Percentiles rank a stretch among this genome's conserved stretches.
These are phyloP conservation scores for Malacoraja senta DNA, from an alignment of 2,797 vertebrate species.

Conservation along the genomic window DNA sequence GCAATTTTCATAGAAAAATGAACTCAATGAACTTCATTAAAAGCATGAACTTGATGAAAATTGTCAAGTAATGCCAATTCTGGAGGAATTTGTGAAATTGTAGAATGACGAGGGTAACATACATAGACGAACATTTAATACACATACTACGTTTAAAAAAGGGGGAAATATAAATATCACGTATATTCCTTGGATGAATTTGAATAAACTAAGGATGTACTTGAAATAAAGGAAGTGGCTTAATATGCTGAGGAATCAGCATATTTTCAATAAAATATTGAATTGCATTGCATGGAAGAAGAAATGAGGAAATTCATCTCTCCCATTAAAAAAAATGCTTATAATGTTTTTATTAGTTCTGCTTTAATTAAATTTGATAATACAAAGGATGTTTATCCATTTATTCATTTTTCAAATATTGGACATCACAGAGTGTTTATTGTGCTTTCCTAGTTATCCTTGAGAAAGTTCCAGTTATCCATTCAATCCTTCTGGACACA, in stretches of 20 bases:
- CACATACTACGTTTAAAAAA: background rate
- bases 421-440: background rate
- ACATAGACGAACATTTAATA: background rate
- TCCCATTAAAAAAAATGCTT: background rate
- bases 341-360: background rate
- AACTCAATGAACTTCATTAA: background rate
- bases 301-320: background rate
- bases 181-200: background rate
- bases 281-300: background rate
- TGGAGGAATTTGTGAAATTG: background rate
- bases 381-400: background rate
- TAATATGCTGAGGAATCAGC: no score
- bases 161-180: background rate
- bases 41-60: background rate
- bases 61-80: background rate
- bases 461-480: no score
- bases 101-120: background rate
- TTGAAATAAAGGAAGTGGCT: no score
- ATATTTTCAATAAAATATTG: no score
- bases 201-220: no score
- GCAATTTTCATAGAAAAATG: background rate
- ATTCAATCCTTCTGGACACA: no score
- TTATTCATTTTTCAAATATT: background rate
- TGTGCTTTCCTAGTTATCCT: no score
- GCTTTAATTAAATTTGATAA: slow-evolving; percentile 1